Evolutionary conservation across 2,888 invertebrate genomes (phyloP).

Genomic region (Pollenia amentaria): DNA sequence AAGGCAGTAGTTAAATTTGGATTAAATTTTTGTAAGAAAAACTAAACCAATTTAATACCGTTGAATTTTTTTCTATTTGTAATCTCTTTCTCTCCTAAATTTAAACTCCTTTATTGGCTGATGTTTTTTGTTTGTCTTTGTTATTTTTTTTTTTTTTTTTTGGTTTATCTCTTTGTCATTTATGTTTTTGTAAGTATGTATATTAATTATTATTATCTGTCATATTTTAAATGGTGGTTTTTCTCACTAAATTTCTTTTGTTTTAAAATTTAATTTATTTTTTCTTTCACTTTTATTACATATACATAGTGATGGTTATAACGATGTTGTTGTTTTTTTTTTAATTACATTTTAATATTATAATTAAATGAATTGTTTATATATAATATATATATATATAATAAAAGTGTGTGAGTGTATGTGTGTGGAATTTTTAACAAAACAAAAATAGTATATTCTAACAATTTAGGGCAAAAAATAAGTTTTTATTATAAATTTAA

Average conservation of each 20-base stretch:
- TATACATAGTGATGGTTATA: conserved; percentile 59
- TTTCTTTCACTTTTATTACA: conserved; percentile 21
- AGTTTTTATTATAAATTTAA: conserved; percentile 58
- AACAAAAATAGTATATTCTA: conserved; percentile 48
- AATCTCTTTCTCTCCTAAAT: conserved; percentile 24
- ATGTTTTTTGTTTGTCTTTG: conserved; percentile 65
- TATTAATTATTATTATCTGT: conserved; percentile 66
- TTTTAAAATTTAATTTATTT: conserved; percentile 35
- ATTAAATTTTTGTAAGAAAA: not conserved
- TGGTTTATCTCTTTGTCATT: conserved; percentile 70
- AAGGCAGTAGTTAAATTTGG: not conserved
- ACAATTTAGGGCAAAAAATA: conserved; percentile 39
- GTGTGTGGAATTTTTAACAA: conserved; percentile 53
- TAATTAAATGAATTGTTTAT: conserved; percentile 57
- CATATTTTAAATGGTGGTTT: conserved; percentile 68
- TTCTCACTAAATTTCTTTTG: conserved; percentile 71
- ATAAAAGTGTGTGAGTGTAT: conserved; percentile 48
- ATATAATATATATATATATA: conserved; percentile 48
- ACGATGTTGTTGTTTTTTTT: conserved; percentile 66
- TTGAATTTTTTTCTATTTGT: not conserved
- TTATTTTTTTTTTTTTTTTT: conserved; percentile 55
- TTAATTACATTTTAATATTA: conserved; percentile 72
- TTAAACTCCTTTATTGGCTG: conserved; percentile 60
- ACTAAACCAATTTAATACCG: not conserved
- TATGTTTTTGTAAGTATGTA: conserved; percentile 41